phyloP scores from a whole-genome alignment of 2,113 vertebrate genomes.

The Orcinus orca region DNA sequence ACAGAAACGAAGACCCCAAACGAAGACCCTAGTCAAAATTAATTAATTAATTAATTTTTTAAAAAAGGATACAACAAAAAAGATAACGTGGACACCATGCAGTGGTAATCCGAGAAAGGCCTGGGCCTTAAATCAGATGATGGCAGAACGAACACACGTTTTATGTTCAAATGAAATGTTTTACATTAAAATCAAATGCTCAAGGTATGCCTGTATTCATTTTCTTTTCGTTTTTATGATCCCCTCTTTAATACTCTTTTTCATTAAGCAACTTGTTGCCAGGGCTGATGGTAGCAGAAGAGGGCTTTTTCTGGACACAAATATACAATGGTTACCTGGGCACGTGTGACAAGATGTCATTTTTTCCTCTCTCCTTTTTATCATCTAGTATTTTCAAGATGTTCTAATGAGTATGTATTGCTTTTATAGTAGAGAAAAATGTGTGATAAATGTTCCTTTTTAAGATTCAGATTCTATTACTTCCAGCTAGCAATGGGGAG shows the following conservation, averaged over 20 bases:
- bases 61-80: background rate
- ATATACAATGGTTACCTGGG: background rate
- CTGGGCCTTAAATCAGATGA: background rate
- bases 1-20: too few relatives aligned
- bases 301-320: background rate
- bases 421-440: background rate
- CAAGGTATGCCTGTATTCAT: background rate
- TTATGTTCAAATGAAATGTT: background rate
- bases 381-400: background rate
- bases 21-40: too few relatives aligned
- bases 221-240: background rate
- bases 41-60: too few relatives aligned
- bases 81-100: accelerated
- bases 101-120: background rate
- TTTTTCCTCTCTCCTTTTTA: background rate
- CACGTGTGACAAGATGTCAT: background rate
- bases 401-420: too few relatives aligned
- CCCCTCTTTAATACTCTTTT: background rate
- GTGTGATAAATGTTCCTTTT: background rate
- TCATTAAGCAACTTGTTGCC: background rate
- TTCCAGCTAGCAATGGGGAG: background rate
- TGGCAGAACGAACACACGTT: background rate
- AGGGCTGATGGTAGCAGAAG: background rate
- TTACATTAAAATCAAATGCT: background rate
- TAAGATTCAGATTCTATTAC: background rate